These are phyloP conservation scores for Melanerpes formicivorus DNA, from an alignment of 2,113 vertebrate species.

Conservation along the genomic window DNA sequence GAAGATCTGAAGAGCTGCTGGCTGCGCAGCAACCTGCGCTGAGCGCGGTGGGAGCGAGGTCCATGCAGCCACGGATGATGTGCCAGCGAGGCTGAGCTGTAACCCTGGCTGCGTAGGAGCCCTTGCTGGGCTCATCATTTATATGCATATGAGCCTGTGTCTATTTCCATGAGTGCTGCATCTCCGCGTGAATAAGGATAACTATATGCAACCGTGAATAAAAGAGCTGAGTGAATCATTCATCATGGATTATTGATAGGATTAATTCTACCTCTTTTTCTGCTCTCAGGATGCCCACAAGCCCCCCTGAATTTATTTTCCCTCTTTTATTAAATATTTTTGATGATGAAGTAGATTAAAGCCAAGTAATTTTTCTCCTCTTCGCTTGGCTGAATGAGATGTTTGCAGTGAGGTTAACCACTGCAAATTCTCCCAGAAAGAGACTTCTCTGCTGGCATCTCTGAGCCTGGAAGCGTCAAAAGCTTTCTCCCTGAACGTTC, in stretches of 20 bases:
- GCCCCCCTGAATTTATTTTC: background rate
- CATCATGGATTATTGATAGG: slow-evolving; percentile 47
- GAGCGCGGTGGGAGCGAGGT: rapidly evolving
- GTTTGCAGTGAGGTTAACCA: background rate
- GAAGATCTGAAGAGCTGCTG: background rate
- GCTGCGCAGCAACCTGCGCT: background rate
- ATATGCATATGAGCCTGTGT: background rate
- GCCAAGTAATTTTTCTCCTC: background rate
- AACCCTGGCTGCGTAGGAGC: background rate
- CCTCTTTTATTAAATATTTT: background rate
- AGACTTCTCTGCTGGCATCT: background rate
- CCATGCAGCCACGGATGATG: rapidly evolving
- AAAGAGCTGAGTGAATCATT: slow-evolving; percentile 42
- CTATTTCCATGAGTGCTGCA: background rate
- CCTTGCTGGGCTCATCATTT: background rate
- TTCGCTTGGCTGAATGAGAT: background rate
- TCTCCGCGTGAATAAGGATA: background rate
- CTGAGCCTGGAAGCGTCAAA: background rate
- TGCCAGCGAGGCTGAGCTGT: background rate
- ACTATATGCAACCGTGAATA: slow-evolving; percentile 15
- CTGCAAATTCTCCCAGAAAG: background rate
- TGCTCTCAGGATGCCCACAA: slow-evolving; percentile 21
- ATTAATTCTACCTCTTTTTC: slow-evolving; percentile 49
- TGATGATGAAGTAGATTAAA: background rate
- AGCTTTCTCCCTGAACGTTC: background rate